Conservation (phyloP, 1,140 invertebrate species). For the Zaprionus camerounensis region DNA sequence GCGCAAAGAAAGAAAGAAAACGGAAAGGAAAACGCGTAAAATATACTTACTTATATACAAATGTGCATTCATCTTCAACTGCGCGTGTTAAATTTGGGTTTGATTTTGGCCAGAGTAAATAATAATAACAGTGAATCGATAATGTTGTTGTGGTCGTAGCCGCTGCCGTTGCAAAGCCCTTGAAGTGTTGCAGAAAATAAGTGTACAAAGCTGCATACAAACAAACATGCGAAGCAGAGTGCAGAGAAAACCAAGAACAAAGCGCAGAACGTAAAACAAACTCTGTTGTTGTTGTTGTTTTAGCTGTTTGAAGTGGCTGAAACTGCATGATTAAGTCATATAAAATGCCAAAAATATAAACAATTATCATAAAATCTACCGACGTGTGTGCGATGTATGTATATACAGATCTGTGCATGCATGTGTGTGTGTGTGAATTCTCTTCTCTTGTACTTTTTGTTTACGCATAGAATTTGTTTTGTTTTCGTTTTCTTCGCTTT, state of each 20-base stretch:
- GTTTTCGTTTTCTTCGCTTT: conserved; percentile 29
- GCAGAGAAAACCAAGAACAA: conserved; percentile 32
- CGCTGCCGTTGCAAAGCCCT: conserved; percentile 38
- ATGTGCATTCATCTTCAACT: conserved; percentile 43
- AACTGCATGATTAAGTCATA: conserved; percentile 47
- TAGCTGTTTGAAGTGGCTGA: conserved; percentile 12
- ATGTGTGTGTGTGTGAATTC: conserved; percentile 7
- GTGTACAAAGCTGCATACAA: conserved; percentile 15
- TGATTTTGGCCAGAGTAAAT: conserved; percentile 34
- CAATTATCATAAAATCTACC: conserved; percentile 31
- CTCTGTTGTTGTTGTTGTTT: conserved; percentile 19
- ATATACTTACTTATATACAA: conserved; percentile 25
- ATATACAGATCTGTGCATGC: conserved; percentile 1
- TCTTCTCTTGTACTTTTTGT: conserved; percentile 29
- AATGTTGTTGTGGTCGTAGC: conserved; percentile 32
- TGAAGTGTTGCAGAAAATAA: conserved; percentile 48
- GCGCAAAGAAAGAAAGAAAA: conserved; percentile 40
- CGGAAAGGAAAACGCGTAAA: conserved; percentile 29
- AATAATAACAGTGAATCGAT: conserved; percentile 49
- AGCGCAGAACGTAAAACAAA: conserved; percentile 32
- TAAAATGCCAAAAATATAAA: conserved; percentile 54
- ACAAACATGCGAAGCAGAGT: conserved; percentile 15
- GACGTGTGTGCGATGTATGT: conserved; percentile 1
- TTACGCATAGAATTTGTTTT: conserved; percentile 25
- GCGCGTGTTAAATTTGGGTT: conserved; percentile 34